Conservation (phyloP, 2,797 vertebrate genomes). For the Avahi laniger region DNA sequence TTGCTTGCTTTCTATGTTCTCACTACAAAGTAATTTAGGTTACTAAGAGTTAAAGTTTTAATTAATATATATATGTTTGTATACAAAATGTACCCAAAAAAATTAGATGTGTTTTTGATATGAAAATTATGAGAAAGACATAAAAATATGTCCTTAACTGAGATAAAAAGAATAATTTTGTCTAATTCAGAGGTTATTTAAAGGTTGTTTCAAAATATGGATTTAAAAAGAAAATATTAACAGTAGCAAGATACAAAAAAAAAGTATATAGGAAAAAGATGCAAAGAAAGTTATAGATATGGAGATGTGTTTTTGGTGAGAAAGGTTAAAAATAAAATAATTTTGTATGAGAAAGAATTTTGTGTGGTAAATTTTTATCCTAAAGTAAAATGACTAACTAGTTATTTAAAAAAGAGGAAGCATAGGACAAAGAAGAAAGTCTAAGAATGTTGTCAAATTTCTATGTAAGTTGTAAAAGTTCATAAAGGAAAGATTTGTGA, state of each 20-base stretch:
- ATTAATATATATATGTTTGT: not conserved
- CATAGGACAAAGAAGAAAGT: not conserved
- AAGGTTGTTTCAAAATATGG: not conserved
- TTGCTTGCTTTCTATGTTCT: not conserved
- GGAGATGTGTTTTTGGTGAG: not conserved
- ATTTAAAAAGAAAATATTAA: not conserved
- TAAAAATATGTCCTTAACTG: not conserved
- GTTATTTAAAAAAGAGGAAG: not conserved
- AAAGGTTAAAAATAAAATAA: not conserved
- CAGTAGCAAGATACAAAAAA: not conserved
- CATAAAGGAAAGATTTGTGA: not conserved
- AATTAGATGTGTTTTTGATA: not conserved
- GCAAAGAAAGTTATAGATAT: not conserved
- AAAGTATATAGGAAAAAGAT: not conserved
- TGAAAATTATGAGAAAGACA: not conserved
- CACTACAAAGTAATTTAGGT: not conserved
- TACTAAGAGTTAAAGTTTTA: not conserved
- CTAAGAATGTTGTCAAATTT: not conserved
- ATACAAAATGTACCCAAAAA: not conserved
- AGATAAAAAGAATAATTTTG: not conserved
- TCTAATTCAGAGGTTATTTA: not conserved
- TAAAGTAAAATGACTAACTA: not conserved
- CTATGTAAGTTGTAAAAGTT: not conserved
- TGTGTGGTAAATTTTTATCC: not conserved
- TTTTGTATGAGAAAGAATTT: not conserved